Conservation (phyloP, 2,113 vertebrate species). For the Aviceda subcristata region DNA sequence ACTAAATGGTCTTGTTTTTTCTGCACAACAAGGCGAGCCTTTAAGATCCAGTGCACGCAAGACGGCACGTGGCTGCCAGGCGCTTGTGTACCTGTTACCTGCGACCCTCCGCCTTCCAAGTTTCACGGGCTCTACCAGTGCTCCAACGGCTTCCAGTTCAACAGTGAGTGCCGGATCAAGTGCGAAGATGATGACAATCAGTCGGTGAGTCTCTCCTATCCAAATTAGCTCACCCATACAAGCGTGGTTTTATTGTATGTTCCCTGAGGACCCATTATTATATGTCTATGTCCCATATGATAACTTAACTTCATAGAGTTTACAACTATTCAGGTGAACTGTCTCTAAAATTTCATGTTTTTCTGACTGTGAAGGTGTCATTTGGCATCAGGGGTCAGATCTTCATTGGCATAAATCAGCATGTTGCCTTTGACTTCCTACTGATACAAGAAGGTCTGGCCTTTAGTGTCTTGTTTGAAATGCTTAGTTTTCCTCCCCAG, state of each 20-base stretch:
- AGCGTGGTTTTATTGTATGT: fast-evolving
- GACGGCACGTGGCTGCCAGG: constrained; percentile 92
- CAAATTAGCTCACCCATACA: background rate
- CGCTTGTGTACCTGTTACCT: constrained; percentile 91
- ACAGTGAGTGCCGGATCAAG: constrained; percentile 91
- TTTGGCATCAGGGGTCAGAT: background rate
- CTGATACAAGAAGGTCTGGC: background rate
- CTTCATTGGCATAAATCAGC: background rate
- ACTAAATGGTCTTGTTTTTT: background rate
- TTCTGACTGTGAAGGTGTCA: background rate
- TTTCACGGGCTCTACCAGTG: constrained; percentile 94
- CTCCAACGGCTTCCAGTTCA: constrained; percentile 90
- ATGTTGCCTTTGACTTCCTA: background rate
- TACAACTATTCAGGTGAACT: background rate
- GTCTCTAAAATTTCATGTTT: background rate
- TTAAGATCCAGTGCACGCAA: constrained; percentile 93
- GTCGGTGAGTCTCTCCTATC: constrained; percentile 75
- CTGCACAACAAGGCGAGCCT: constrained; percentile 80
- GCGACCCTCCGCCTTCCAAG: constrained; percentile 86
- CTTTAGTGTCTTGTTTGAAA: background rate
- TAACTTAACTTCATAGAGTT: background rate
- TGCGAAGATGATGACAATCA: constrained; percentile 82
- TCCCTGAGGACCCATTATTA: background rate
- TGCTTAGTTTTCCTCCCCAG: background rate
- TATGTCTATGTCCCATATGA: background rate